phyloP scores from a whole-genome alignment of 1,140 invertebrate species.

The Drosophila pseudoananassae region DNA sequence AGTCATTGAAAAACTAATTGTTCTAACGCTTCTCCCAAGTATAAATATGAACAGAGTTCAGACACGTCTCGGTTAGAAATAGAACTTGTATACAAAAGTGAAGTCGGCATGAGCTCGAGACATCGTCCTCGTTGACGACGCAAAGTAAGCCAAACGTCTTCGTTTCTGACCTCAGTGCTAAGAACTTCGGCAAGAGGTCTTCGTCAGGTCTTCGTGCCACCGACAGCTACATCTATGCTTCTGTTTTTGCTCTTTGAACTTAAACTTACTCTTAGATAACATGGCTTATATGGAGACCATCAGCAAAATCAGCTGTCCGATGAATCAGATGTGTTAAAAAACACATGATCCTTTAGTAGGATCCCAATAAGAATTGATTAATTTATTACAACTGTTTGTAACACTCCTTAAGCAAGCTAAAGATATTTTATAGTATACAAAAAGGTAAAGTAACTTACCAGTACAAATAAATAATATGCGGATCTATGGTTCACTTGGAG shows the following conservation, averaged over 20 bases:
- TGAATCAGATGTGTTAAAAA: no score
- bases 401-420: no score
- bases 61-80: constrained; percentile 72
- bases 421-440: not conserved
- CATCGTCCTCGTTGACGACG: constrained; percentile 32
- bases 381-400: no score
- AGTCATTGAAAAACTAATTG: constrained; percentile 82
- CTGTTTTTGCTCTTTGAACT: constrained; percentile 52
- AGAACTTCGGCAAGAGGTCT: constrained; percentile 37
- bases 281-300: not conserved
- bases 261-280: constrained; percentile 40
- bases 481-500: not conserved
- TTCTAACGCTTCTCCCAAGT: constrained; percentile 70
- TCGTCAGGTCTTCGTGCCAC: constrained; percentile 33
- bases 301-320: not conserved
- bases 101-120: constrained; percentile 33
- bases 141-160: constrained; percentile 78
- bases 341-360: not conserved
- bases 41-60: constrained; percentile 80
- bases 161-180: constrained; percentile 38
- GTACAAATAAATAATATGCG: not conserved
- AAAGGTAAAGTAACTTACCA: not conserved
- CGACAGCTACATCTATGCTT: constrained; percentile 22
- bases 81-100: constrained; percentile 72
- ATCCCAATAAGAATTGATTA: no score